phyloP scores from a whole-genome alignment of 2,888 invertebrate genomes.

The Epistrophe grossulariae region DNA sequence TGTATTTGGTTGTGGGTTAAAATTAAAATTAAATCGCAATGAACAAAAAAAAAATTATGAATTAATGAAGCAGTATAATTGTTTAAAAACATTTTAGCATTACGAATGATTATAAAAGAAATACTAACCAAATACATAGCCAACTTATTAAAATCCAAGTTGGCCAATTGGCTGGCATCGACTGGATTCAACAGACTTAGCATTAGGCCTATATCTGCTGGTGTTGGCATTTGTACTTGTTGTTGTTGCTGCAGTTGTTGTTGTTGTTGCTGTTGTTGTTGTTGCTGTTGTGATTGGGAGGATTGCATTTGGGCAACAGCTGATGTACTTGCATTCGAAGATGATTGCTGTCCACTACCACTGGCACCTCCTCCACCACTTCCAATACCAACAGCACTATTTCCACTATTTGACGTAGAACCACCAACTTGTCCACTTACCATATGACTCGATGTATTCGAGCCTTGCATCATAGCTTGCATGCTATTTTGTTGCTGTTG shows the following conservation, averaged over 20 bases:
- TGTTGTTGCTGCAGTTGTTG: conserved; percentile 77
- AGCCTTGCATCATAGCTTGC: conserved; percentile 82
- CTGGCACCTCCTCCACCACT: conserved; percentile 66
- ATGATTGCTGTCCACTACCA: conserved; percentile 76
- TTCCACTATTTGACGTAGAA: conserved; percentile 60
- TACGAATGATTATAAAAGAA: conserved; percentile 79
- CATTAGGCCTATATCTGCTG: conserved; percentile 84
- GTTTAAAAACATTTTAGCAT: conserved; percentile 32
- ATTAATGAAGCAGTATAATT: conserved; percentile 58
- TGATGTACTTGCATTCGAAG: conserved; percentile 80
- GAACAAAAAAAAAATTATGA: conserved; percentile 31
- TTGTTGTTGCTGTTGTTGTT: conserved; percentile 77
- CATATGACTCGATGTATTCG: conserved; percentile 69
- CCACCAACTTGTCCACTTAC: conserved; percentile 70
- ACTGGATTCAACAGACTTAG: conserved; percentile 83
- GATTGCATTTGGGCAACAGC: conserved; percentile 79
- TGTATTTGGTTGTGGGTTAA: conserved; percentile 41
- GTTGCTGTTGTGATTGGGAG: conserved; percentile 77
- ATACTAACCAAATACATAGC: conserved; percentile 90
- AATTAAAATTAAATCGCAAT: conserved; percentile 42
- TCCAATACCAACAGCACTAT: conserved; percentile 62
- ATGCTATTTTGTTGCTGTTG: conserved; percentile 79
- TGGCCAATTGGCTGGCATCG: conserved; percentile 87
- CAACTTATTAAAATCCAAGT: conserved; percentile 90
- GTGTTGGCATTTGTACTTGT: conserved; percentile 83